These are phyloP conservation scores for Danaus melanippus DNA, from an alignment of 1,140 invertebrate species.

Conservation along the genomic window DNA sequence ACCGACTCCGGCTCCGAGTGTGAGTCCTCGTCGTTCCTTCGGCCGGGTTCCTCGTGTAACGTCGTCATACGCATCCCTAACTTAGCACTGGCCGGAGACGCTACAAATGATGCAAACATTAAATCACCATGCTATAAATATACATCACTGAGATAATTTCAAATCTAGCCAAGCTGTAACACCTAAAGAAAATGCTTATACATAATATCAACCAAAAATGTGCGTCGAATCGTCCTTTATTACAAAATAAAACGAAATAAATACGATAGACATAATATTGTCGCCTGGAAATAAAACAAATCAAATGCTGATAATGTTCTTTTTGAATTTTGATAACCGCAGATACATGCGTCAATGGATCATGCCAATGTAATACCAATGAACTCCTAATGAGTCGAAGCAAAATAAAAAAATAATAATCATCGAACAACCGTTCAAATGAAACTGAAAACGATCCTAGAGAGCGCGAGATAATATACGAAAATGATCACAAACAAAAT, in stretches of 20 bases:
- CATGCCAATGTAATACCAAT: constrained; percentile 36
- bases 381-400: constrained; percentile 30
- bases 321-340: constrained; percentile 18
- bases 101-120: constrained; percentile 59
- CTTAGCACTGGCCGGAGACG: constrained; percentile 87
- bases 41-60: constrained; percentile 85
- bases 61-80: constrained; percentile 91
- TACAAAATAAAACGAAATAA: too few relatives aligned
- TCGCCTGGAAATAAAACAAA: too few relatives aligned
- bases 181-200: too few relatives aligned
- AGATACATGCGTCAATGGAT: constrained; percentile 22
- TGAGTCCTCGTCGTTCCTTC: constrained; percentile 63
- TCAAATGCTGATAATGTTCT: too few relatives aligned
- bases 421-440: constrained; percentile 10
- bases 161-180: too few relatives aligned
- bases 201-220: too few relatives aligned
- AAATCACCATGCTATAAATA: too few relatives aligned
- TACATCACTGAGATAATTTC: too few relatives aligned
- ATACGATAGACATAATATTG: too few relatives aligned
- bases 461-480: constrained; percentile 8
- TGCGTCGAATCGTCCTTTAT: too few relatives aligned
- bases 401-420: constrained; percentile 30
- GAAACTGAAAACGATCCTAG: constrained; percentile 12
- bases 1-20: constrained; percentile 66
- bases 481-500: constrained; percentile 28